These are phyloP conservation scores for Orestias chungarensis DNA, from an alignment of 2,797 vertebrate genomes.

Conservation along the genomic window DNA sequence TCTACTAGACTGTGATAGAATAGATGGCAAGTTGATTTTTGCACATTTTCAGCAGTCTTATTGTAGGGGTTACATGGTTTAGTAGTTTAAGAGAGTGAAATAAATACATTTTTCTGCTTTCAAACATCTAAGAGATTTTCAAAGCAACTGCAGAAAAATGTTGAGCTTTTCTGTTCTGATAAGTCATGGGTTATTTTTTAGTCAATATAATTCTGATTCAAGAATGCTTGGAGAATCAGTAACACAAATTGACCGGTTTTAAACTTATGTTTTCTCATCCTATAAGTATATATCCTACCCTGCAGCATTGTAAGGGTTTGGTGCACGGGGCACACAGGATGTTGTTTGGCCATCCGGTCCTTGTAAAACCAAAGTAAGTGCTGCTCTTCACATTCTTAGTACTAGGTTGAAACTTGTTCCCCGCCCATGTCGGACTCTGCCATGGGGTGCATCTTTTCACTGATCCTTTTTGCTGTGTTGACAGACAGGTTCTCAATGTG, in stretches of 20 bases:
- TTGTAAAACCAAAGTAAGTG: conserved; percentile 1
- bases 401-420: background rate
- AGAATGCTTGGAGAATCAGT: background rate
- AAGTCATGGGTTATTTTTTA: background rate
- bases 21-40: conserved; percentile 25
- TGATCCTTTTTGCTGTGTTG: background rate
- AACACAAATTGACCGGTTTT: background rate
- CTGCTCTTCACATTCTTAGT: background rate
- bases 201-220: background rate
- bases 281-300: background rate
- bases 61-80: background rate
- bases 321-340: background rate
- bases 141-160: background rate
- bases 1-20: background rate
- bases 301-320: background rate
- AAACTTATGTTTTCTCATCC: background rate
- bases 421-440: background rate
- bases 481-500: background rate
- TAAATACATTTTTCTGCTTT: background rate
- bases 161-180: background rate
- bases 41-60: background rate
- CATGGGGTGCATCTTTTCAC: background rate
- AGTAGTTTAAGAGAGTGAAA: background rate
- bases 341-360: background rate
- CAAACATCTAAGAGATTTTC: background rate